Base-by-base conservation (phyloP, 2,113 vertebrate species). In the Corythornis cristatus region DNA sequence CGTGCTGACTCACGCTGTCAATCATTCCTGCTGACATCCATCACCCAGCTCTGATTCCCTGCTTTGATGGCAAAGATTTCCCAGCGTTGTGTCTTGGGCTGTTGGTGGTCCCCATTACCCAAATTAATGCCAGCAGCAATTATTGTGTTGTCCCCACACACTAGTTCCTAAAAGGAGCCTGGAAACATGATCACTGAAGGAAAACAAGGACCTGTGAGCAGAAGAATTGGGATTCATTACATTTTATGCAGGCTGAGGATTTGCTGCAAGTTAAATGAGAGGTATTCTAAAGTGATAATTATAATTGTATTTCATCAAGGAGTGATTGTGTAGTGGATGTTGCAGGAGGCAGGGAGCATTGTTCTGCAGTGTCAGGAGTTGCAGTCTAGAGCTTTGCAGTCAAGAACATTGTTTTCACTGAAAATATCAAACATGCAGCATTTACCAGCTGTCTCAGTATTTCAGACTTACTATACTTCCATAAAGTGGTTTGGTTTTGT, bases 1-100 rank as follows among this genome's bases (percentile, higher is more conserved):
- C 0, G 0, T 25, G 18, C 18, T 62, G 42, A 35, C 8, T 31
- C 37, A 12, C 13, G 26, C 9, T 40, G 22, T 8, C 31, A 26
- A 25, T 25, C 1, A 3, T 17, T n/a, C 28, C 31, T n/a, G 21
- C 40, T 66, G 25, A 17, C 43, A 80, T 17, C 48, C 46, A 22
- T 15, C 40, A 12, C 11, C 29, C 5, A 4, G 4, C 11, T 33
- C 25, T 54, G 31, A 8, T 15, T 37, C 54, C 22, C 33, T 26
- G 8, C 5, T 35, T 10, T 7, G 56, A 43, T 11, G 23, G 6
- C 31, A 25, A 67, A 8, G 22, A 65, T 25, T 33, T 67, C 11
- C 25, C 73, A 58, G 73, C 37, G 56, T 9, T 60, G 9, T 26
- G 0, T 28, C 62, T 51, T 23, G 7, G 9, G 31, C 31, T 81